Percentiles rank a stretch among this genome's conserved stretches.
Conservation (phyloP, 1,140 invertebrate species). For the Cyclina sinensis region DNA sequence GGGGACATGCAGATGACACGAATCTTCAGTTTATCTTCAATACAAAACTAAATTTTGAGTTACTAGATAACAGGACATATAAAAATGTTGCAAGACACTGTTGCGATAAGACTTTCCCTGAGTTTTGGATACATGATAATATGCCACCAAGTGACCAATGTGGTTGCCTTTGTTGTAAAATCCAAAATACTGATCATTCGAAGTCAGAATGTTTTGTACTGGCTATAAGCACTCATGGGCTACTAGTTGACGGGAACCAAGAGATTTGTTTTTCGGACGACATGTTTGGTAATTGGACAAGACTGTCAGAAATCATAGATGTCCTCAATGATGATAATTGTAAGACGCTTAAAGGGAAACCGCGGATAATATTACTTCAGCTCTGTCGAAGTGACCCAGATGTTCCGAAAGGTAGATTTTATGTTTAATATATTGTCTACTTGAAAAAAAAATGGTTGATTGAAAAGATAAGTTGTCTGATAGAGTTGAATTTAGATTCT, state of each 20-base stretch:
- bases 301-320: neutral
- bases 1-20: neutral
- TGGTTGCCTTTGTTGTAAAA: neutral
- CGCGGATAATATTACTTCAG: constrained; percentile 1
- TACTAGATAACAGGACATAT: neutral
- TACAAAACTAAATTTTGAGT: neutral
- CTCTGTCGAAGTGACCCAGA: constrained; percentile 8
- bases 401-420: neutral
- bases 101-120: neutral
- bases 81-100: neutral
- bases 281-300: neutral
- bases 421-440: neutral
- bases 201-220: constrained; percentile 1
- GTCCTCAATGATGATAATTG: neutral
- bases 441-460: neutral
- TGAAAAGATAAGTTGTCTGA: no score
- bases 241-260: neutral
- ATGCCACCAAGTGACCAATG: neutral
- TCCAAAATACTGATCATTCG: neutral
- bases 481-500: no score
- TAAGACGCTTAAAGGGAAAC: neutral
- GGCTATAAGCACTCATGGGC: constrained; percentile 2
- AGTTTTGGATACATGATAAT: neutral
- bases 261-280: constrained; percentile 4
- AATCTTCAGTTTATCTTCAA: constrained; percentile 5